Base-by-base conservation (phyloP, 2,113 vertebrate genomes). In the Antigone vipio region DNA sequence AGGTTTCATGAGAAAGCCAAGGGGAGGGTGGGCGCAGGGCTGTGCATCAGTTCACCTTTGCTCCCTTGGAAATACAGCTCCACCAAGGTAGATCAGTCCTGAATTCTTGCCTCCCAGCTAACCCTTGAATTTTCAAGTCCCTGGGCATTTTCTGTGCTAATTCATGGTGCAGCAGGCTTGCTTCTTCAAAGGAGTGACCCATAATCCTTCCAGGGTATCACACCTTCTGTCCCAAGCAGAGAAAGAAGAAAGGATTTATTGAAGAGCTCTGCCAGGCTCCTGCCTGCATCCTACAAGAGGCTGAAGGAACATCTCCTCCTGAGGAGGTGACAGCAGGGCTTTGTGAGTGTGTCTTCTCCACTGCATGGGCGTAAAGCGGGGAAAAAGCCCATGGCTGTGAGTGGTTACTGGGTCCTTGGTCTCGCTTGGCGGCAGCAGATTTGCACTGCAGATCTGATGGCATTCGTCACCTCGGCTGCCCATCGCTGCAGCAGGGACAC, bases 381-480 rank as follows among this genome's bases (percentile, higher is more conserved):
- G 15, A 17, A 29, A 50, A n/a, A 64, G 29, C 40, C 50, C 22
- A 30, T 1, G 3, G 6, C 78, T 82, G 11, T 50, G 58, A 49
- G 52, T 29, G 42, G 15, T 55, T 23, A 38, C n/a, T 11, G 20
- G 7, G 58, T 64, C 13, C 49, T 72, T 59, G 71, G 29, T 71
- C 19, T 78, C 19, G 2, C 35, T 62, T 7, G 9, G 22, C 12
- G 5, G 1, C 44, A 60, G 35, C 21, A 73, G 55, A 15, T 69
- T 53, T 71, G 4, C 30, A 21, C 23, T 3, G 3, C 29, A 29
- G 12, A 24, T 69, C 23, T 74, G 68, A 15, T 64, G 40, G 24
- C 0, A 0, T 72, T 87, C 3, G 0, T 40, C 52, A 68, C 35
- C 16, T 59, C 2, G 2, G 30, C 30, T 1, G 1, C 72, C 44